Percentiles rank a stretch among this genome's conserved stretches.
These are phyloP conservation scores for Gisinianus flammeolus DNA, from an alignment of 2,888 invertebrate species.

Conservation along the genomic window DNA sequence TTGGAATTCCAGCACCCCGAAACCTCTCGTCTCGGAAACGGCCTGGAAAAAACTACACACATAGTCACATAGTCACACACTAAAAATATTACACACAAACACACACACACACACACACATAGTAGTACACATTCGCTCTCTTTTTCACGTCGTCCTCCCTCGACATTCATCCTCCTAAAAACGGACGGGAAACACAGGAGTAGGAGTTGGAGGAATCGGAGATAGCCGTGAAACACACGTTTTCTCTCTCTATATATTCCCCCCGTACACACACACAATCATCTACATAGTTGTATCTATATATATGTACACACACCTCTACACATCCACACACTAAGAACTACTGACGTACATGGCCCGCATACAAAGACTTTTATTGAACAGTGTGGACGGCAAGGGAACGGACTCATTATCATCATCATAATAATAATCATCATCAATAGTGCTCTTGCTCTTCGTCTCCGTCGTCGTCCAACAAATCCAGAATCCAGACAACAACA, in stretches of 20 bases:
- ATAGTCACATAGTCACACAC: slow-evolving; percentile 5
- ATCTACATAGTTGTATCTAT: not conserved
- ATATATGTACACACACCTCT: not conserved
- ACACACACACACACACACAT: slow-evolving; percentile 11
- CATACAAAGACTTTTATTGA: slow-evolving; percentile 5
- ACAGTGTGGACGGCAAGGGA: not conserved
- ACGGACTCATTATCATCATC: slow-evolving; percentile 9
- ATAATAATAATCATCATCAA: not conserved
- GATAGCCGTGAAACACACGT: not conserved
- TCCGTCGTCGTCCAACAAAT: too few species aligned
- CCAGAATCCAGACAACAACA: too few species aligned
- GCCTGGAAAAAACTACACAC: slow-evolving; percentile 8
- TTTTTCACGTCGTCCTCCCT: slow-evolving; percentile 9
- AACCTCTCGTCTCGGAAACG: slow-evolving; percentile 8
- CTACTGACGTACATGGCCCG: not conserved
- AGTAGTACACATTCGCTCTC: not conserved
- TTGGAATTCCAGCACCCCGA: slow-evolving; percentile 40
- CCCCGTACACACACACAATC: not conserved
- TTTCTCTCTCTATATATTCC: not conserved
- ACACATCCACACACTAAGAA: not conserved
- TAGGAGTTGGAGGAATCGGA: not conserved
- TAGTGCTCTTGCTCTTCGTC: too few species aligned
- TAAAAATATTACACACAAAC: slow-evolving; percentile 6
- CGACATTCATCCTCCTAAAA: not conserved
- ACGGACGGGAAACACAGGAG: not conserved